These are phyloP conservation scores for Anguilla anguilla DNA, from an alignment of 2,797 vertebrate genomes.

Conservation along the genomic window DNA sequence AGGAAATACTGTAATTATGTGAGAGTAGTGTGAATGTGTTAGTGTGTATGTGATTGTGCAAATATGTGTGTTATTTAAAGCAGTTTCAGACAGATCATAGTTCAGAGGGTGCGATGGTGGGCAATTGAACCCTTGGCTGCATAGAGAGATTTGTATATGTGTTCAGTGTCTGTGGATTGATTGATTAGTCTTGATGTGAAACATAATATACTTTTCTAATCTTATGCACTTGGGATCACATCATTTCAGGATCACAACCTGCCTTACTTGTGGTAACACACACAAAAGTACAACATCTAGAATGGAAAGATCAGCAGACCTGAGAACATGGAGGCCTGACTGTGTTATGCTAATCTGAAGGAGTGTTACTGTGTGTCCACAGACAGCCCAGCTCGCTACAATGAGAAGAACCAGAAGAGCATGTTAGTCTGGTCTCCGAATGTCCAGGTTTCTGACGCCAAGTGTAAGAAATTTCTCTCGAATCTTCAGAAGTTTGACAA, in stretches of 20 bases:
- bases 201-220: background rate
- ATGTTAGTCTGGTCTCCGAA: constrained; percentile 95
- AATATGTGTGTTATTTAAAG: background rate
- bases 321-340: background rate
- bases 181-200: background rate
- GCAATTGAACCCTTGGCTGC: too few relatives aligned
- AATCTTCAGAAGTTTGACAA: background rate
- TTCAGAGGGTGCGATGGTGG: too few relatives aligned
- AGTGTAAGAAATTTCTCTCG: constrained; percentile 74
- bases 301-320: background rate
- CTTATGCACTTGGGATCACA: background rate
- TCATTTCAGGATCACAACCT: background rate
- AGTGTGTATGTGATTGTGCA: background rate
- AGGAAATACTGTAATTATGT: background rate
- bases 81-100: too few relatives aligned
- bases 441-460: constrained; percentile 83
- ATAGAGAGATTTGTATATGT: too few relatives aligned
- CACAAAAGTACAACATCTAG: background rate
- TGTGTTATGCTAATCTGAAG: constrained; percentile 1
- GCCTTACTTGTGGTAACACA: background rate
- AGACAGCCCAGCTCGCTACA: constrained; percentile 79
- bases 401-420: constrained; percentile 85
- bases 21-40: background rate
- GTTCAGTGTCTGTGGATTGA: too few relatives aligned
- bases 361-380: constrained; percentile 34